phyloP scores from a whole-genome alignment of 1,140 invertebrate species.

The Pissodes strobi region DNA sequence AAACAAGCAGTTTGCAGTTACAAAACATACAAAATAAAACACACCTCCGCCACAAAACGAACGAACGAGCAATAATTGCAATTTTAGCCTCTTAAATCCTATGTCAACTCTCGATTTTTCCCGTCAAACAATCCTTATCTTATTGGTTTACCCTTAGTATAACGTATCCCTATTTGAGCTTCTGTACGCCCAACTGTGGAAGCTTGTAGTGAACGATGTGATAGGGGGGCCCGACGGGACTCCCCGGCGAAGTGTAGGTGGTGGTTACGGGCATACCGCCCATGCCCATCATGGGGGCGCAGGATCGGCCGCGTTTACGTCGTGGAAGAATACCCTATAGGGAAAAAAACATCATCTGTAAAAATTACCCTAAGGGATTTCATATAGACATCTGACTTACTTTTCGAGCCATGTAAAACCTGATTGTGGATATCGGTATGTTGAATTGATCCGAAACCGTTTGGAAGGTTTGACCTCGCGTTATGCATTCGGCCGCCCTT shows the following conservation, averaged over 20 bases:
- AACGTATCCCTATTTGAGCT: constrained; percentile 49
- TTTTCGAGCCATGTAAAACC: constrained; percentile 81
- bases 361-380: too few relatives aligned
- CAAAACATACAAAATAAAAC: too few relatives aligned
- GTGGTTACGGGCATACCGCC: constrained; percentile 46
- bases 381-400: too few relatives aligned
- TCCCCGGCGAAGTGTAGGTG: constrained; percentile 56
- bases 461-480: constrained; percentile 79
- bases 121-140: too few relatives aligned
- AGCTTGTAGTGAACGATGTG: constrained; percentile 76
- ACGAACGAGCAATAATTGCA: background rate
- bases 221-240: constrained; percentile 67
- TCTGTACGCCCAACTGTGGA: constrained; percentile 60
- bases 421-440: constrained; percentile 82
- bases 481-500: constrained; percentile 78
- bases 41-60: too few relatives aligned
- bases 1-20: too few relatives aligned
- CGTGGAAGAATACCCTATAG: constrained; percentile 74
- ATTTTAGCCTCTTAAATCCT: background rate
- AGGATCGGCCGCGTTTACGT: constrained; percentile 68
- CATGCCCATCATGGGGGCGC: constrained; percentile 47
- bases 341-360: background rate
- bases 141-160: constrained; percentile 12
- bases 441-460: constrained; percentile 82
- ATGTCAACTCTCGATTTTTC: background rate